Percentiles rank a stretch among this genome's conserved stretches.
Evolutionary conservation across 2,113 vertebrate species (phyloP).

Genomic region (Xyliphius kryptos): DNA sequence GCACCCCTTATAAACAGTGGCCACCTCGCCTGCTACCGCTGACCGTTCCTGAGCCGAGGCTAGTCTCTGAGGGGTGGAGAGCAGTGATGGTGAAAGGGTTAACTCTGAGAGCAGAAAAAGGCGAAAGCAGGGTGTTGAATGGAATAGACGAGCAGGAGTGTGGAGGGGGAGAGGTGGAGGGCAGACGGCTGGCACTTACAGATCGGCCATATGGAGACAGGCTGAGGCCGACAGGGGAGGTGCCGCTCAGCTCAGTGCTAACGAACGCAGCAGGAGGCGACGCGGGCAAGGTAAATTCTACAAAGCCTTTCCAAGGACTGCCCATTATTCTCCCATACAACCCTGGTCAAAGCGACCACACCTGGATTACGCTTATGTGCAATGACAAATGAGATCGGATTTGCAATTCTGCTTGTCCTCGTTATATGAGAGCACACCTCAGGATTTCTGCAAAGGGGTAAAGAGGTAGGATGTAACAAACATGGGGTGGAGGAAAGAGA

Average conservation of each 20-base stretch:
- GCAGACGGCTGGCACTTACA: slow-evolving; percentile 66
- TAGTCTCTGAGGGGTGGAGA: slow-evolving; percentile 60
- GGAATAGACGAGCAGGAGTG: slow-evolving; percentile 45
- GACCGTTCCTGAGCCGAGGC: slow-evolving; percentile 58
- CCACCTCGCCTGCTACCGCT: slow-evolving; percentile 31
- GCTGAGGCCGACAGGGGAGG: slow-evolving; percentile 68
- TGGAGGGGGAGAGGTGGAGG: slow-evolving; percentile 51
- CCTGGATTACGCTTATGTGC: slow-evolving; percentile 42
- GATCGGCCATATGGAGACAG: slow-evolving; percentile 71
- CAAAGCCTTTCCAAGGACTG: slow-evolving; percentile 75
- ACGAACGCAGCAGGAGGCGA: slow-evolving; percentile 68
- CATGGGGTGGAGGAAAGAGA: slow-evolving; percentile 21
- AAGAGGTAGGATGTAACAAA: slow-evolving; percentile 26
- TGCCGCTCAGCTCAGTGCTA: slow-evolving; percentile 72
- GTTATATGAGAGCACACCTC: slow-evolving; percentile 60
- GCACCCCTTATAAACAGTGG: background rate
- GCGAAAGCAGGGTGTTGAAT: slow-evolving; percentile 40
- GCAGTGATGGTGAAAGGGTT: slow-evolving; percentile 54
- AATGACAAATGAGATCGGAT: no score
- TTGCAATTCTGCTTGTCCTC: slow-evolving; percentile 11
- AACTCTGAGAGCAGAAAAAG: slow-evolving; percentile 59
- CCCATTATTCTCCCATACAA: slow-evolving; percentile 70
- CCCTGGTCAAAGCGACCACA: slow-evolving; percentile 58
- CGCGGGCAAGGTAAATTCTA: slow-evolving; percentile 67
- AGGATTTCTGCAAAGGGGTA: slow-evolving; percentile 67